Conservation (phyloP, 2,113 vertebrate species). For the Progne subis region DNA sequence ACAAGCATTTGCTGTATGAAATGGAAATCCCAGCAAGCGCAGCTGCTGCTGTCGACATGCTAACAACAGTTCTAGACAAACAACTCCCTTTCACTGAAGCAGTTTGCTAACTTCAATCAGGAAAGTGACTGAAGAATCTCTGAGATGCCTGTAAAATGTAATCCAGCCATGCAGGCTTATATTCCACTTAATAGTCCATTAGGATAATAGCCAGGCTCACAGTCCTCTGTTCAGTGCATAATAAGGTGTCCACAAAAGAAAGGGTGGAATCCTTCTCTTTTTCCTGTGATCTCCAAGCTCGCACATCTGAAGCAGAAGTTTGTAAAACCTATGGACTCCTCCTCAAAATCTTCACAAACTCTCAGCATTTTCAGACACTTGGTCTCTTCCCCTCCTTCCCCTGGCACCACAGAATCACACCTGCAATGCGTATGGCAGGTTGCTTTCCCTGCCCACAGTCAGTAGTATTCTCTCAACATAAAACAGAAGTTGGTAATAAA, state of each 20-base stretch:
- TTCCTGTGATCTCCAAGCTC: background rate
- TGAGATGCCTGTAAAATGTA: background rate
- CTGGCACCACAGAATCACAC: background rate
- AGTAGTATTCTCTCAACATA: background rate
- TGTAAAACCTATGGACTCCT: background rate
- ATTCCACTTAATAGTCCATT: constrained; percentile 66
- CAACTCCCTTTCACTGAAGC: constrained; percentile 12
- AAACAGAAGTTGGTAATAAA: background rate
- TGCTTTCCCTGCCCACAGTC: background rate
- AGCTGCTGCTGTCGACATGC: constrained; percentile 39
- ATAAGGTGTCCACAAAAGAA: background rate
- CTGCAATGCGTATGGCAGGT: background rate
- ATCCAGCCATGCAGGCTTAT: constrained; percentile 17
- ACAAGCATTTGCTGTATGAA: background rate
- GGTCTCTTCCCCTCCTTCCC: background rate
- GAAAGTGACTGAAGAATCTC: constrained; percentile 21
- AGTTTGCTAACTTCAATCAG: constrained; percentile 33
- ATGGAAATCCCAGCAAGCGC: constrained; percentile 28
- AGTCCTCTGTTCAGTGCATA: background rate
- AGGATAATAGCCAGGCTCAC: background rate
- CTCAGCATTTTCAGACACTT: background rate
- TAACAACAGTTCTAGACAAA: constrained; percentile 18
- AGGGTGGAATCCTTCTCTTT: background rate
- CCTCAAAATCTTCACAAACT: background rate
- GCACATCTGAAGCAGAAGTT: background rate